Base-by-base conservation (phyloP, 2,888 invertebrate genomes). In the Netelia melanura region DNA sequence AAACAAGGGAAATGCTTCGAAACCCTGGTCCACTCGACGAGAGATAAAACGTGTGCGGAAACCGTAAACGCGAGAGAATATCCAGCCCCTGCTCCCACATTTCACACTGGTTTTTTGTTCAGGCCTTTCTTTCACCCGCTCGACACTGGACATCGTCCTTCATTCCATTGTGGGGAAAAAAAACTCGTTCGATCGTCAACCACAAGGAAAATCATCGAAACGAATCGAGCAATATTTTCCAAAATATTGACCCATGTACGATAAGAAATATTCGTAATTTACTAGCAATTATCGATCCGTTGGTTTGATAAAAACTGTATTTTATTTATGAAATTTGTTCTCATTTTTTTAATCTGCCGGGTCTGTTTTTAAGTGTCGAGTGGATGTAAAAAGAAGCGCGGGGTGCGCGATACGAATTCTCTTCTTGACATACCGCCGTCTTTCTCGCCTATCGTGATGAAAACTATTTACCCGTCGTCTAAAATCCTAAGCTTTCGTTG, bases 21-120 rank as follows among this genome's bases (percentile, higher is more conserved):
- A 30, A 38, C 38, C 38, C 38, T 5, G 52, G 6, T 11, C 17
- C 77, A 25, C 52, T 78, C 78, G 30, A 72, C 43, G 62, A 48
- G 58, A 67, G 75, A 81, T 72, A 68, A 76, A 70, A 82, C 81
- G 81, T 76, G 83, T 64, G 44, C 79, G 70, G 75, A 71, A 75
- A 83, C 38, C 64, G 74, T 75, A 58, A 83, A 75, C 62, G 54
- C 56, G 30, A 38, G 38, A 38, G 38, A 38, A 38, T 30, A 21
- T 44, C 30, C 70, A 75, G 30, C 64, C 70, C 68, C 30, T 21
- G 11, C 56, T 62, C 62, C 21, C 30, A 58, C 30, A 11, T 43
- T 72, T 64, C 52, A 70, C 64, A 71, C 70, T 43, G 64, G 43
- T 70, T 64, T 61, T 61, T 56, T 74, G 72, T 67, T 67, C 74